Conservation (phyloP, 2,888 invertebrate genomes). For the Cantharis rustica region DNA sequence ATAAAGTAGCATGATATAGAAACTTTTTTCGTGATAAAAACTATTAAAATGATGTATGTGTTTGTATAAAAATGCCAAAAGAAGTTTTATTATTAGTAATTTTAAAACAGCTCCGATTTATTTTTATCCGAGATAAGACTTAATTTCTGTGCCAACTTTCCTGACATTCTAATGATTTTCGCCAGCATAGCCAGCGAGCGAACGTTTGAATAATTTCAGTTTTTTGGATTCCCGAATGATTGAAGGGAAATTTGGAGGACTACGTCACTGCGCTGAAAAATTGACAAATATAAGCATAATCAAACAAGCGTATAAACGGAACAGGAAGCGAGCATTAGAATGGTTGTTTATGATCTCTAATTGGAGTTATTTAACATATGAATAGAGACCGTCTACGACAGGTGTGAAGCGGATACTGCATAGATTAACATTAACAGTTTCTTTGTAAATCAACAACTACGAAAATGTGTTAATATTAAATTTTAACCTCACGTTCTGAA, state of each 20-base stretch:
- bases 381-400: conserved; percentile 31
- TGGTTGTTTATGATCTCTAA: conserved; percentile 38
- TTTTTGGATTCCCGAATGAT: background rate
- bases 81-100: background rate
- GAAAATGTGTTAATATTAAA: background rate
- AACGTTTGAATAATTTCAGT: background rate
- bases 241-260: background rate
- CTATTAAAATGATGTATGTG: conserved; percentile 4
- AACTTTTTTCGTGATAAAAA: conserved; percentile 3
- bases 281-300: conserved; percentile 8
- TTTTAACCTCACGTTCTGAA: background rate
- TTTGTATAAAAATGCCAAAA: background rate
- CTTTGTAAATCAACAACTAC: background rate
- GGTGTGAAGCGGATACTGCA: conserved; percentile 38
- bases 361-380: conserved; percentile 37
- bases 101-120: background rate
- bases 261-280: conserved; percentile 14
- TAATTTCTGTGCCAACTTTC: background rate
- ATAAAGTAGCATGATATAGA: conserved; percentile 1
- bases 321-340: conserved; percentile 37
- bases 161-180: background rate
- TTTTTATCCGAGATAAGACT: background rate
- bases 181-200: background rate
- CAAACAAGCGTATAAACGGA: conserved; percentile 32
- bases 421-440: conserved; percentile 17